Base-by-base conservation (phyloP, 2,888 invertebrate species). In the Drosophila anceps region DNA sequence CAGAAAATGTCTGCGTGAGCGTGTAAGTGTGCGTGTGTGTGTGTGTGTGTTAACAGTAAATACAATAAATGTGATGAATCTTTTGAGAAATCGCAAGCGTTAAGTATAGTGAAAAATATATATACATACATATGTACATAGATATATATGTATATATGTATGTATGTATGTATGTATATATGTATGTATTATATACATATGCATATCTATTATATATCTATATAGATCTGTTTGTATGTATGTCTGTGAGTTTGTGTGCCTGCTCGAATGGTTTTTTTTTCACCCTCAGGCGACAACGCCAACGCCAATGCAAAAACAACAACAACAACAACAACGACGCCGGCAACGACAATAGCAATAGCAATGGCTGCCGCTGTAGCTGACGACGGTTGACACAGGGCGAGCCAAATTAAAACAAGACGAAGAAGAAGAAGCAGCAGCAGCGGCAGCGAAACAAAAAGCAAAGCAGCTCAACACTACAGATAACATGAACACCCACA, bases 251-350 rank as follows among this genome's bases (percentile, higher is more conserved):
- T 72, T 57, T 74, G 79, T 82, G 65, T 69, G 48, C 39, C 62
- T 79, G 88, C 90, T 73, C 72, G 79, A 88, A 86, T 90, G 85
- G 75, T 83, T 86, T 86, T 90, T 90, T 85, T 86, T 86, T 90
- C 85, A 86, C 88, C 85, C 90, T 83, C 72, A 73, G 88, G 90
- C 88, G 86, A 88, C 90, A 86, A 90, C 76, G 88, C 82, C 88
- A 86, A 86, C 86, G 82, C 84, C 79, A 90, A 76, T 64, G 69
- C 76, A 68, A 79, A 67, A 69, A 54, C 72, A 76, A 73, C 66
- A 44, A 44, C 44, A 44, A 24, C 8, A 24, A 24, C 44, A 73
- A 57, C 67, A 76, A 69, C 59, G 64, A 54, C 27, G 51, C 50
- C 62, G 2, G 86, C 75, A 86, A 86, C 83, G 74, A 75, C 79